A percentile compares a stretch with the other conserved stretches of the same genome.
phyloP scores from a whole-genome alignment of 2,888 invertebrate species.

The Eucriotettix oculatus region DNA sequence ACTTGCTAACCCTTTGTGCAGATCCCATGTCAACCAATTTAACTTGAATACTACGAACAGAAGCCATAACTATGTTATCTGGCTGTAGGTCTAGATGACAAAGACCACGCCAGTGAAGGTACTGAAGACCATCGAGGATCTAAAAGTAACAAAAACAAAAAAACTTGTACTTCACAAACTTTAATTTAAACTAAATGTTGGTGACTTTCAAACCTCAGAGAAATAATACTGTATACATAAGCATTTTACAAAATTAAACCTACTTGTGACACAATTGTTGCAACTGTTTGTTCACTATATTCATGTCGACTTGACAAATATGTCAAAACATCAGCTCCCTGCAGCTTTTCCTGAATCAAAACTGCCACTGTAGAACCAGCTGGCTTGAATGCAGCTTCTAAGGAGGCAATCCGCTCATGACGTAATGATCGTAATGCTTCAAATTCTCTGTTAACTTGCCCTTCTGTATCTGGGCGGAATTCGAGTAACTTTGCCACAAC shows the following conservation, averaged over 20 bases:
- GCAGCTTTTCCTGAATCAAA: conserved; percentile 64
- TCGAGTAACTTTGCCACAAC: conserved; percentile 75
- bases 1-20: conserved; percentile 62
- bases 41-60: conserved; percentile 65
- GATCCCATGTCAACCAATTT: conserved; percentile 88
- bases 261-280: conserved; percentile 67
- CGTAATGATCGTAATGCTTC: conserved; percentile 64
- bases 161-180: not conserved
- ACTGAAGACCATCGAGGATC: conserved; percentile 78
- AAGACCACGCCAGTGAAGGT: conserved; percentile 84
- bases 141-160: conserved; percentile 15
- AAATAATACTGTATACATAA: too few species aligned
- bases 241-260: not conserved
- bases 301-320: conserved; percentile 77
- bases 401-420: conserved; percentile 72
- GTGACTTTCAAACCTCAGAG: not conserved
- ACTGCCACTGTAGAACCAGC: conserved; percentile 50
- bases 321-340: conserved; percentile 81
- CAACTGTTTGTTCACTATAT: conserved; percentile 85
- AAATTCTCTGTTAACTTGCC: conserved; percentile 60
- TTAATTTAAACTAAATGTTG: too few species aligned
- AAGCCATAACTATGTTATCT: conserved; percentile 85
- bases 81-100: conserved; percentile 85
- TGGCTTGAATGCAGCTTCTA: conserved; percentile 54
- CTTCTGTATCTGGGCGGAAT: conserved; percentile 43